These are phyloP conservation scores for Chironomus striatipennis DNA, from an alignment of 1,140 invertebrate species.

Conservation along the genomic window DNA sequence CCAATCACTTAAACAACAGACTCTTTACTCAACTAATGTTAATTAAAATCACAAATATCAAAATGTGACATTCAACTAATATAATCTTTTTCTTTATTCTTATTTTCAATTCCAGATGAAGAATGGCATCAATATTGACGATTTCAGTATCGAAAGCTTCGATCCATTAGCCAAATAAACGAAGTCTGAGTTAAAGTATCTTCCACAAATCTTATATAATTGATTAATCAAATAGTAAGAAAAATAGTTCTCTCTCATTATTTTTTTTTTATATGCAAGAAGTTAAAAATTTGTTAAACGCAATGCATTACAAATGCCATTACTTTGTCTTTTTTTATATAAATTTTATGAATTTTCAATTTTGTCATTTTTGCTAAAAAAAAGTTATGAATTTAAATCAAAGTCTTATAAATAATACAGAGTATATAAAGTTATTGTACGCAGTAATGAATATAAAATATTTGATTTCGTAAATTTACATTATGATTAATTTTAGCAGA, in stretches of 20 bases:
- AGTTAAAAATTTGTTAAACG: too few species aligned
- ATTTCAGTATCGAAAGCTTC: constrained; percentile 77
- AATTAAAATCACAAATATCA: too few species aligned
- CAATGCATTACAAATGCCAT: not conserved
- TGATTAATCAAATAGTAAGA: not conserved
- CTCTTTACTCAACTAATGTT: too few species aligned
- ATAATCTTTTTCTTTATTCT: constrained; percentile 24
- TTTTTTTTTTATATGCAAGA: too few species aligned
- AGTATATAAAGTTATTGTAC: not conserved
- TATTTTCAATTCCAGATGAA: constrained; percentile 53
- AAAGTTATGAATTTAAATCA: not conserved
- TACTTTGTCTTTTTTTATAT: not conserved
- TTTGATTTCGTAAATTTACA: too few species aligned
- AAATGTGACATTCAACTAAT: not conserved
- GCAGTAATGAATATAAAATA: too few species aligned
- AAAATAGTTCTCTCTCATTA: not conserved
- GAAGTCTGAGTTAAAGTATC: not conserved
- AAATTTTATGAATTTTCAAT: not conserved
- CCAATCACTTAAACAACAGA: too few species aligned
- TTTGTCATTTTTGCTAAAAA: not conserved
- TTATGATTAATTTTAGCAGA: too few species aligned
- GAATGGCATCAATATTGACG: constrained; percentile 67
- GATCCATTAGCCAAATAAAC: constrained; percentile 56
- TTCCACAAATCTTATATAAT: not conserved
- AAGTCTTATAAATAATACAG: not conserved